Conservation (phyloP, 2,113 vertebrate genomes). For the Perognathus longimembris region DNA sequence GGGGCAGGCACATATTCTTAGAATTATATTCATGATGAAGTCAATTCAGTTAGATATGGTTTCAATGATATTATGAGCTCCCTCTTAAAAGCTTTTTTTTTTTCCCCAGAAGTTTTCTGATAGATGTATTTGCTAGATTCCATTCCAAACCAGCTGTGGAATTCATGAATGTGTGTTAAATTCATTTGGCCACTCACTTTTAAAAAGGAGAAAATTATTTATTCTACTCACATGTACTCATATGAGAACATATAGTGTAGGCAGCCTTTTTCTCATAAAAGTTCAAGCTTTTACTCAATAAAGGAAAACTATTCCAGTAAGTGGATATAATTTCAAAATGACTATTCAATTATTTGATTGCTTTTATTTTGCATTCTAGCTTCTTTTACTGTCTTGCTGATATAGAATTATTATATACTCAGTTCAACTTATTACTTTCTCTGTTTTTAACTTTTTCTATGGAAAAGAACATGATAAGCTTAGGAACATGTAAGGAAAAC, state of each 20-base stretch:
- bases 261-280: neutral
- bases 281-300: slow-evolving; percentile 18
- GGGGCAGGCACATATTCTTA: neutral
- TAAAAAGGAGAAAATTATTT: slow-evolving; percentile 24
- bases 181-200: slow-evolving; percentile 48
- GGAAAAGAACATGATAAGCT: neutral
- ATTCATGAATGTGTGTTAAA: slow-evolving; percentile 43
- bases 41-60: slow-evolving; percentile 21
- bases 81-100: slow-evolving; percentile 47
- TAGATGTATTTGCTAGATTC: slow-evolving; percentile 24
- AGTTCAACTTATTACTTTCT: neutral
- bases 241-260: neutral
- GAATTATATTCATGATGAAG: slow-evolving; percentile 34
- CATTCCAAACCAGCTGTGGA: slow-evolving; percentile 40
- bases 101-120: slow-evolving; percentile 24
- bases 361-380: slow-evolving; percentile 46
- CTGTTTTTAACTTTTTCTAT: slow-evolving; percentile 51
- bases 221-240: neutral
- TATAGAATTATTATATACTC: neutral
- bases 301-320: slow-evolving; percentile 10
- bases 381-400: neutral
- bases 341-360: neutral
- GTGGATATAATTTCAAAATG: neutral
- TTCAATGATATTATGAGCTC: slow-evolving; percentile 3
- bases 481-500: slow-evolving; percentile 41